Evolutionary conservation across 2,797 vertebrate species (phyloP).

Genomic region (Enteromius argenteus): DNA sequence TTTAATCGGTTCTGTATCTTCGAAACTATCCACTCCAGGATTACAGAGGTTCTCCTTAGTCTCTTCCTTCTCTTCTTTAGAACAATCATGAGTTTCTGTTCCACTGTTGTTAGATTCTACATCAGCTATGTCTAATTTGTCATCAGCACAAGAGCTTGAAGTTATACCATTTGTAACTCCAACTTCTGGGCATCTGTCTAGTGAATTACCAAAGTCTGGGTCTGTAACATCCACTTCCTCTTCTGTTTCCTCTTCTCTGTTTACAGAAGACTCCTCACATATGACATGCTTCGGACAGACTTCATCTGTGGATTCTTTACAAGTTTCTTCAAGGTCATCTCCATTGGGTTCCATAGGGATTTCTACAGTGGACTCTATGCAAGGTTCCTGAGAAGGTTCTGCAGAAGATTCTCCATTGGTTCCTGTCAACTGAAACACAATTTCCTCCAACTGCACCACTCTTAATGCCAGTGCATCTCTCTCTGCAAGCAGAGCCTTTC

Average conservation of each 20-base stretch:
- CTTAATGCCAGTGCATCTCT: conserved; percentile 70
- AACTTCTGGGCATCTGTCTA: background rate
- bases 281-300: background rate
- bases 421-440: background rate
- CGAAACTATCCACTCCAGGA: background rate
- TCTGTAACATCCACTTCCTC: background rate
- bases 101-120: background rate
- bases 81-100: background rate
- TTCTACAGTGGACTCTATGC: background rate
- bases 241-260: background rate
- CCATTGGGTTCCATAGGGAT: background rate
- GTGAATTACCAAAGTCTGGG: background rate
- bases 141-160: conserved; percentile 8
- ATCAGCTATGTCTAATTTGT: conserved; percentile 5
- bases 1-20: background rate
- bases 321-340: background rate
- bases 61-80: conserved; percentile 8
- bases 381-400: background rate
- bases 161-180: background rate
- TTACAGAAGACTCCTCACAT: background rate
- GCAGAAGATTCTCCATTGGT: background rate
- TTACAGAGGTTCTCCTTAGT: background rate
- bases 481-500: conserved; percentile 76
- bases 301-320: background rate
- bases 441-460: conserved; percentile 73